Conservation (phyloP, 2,888 invertebrate genomes). For the Spisula solida region DNA sequence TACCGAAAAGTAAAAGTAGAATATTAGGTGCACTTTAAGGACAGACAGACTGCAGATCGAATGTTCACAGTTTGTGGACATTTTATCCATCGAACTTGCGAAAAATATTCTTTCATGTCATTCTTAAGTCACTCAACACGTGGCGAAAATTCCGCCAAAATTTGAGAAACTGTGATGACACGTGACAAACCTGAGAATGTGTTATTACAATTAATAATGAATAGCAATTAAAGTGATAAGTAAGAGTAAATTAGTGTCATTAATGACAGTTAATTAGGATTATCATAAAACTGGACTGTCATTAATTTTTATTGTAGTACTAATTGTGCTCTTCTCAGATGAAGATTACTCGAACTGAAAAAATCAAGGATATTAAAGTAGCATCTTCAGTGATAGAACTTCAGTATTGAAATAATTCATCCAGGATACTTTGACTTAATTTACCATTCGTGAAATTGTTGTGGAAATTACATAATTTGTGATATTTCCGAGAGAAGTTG, state of each 20-base stretch:
- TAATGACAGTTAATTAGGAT: conserved; percentile 50
- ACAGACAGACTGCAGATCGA: neutral
- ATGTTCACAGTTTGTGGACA: conserved; percentile 34
- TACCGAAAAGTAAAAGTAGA: too few species aligned
- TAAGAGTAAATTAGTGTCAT: conserved; percentile 64
- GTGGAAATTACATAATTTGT: neutral
- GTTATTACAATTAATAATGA: conserved; percentile 34
- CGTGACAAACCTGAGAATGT: conserved; percentile 65
- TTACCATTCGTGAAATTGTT: neutral
- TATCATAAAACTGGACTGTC: conserved; percentile 17
- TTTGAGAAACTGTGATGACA: conserved; percentile 53
- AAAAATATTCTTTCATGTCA: conserved; percentile 36
- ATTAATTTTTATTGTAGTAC: conserved; percentile 4
- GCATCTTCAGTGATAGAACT: neutral
- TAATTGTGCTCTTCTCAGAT: neutral
- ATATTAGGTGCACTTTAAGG: neutral
- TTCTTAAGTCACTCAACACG: conserved; percentile 44
- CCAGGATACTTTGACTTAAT: neutral
- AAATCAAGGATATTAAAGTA: neutral
- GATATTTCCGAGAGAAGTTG: neutral
- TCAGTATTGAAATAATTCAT: neutral
- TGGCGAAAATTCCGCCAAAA: conserved; percentile 54
- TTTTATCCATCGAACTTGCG: conserved; percentile 13
- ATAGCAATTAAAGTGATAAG: conserved; percentile 63
- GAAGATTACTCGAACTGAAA: neutral